Conservation (phyloP, 2,888 invertebrate species). For the Stictocephala bisonia region DNA sequence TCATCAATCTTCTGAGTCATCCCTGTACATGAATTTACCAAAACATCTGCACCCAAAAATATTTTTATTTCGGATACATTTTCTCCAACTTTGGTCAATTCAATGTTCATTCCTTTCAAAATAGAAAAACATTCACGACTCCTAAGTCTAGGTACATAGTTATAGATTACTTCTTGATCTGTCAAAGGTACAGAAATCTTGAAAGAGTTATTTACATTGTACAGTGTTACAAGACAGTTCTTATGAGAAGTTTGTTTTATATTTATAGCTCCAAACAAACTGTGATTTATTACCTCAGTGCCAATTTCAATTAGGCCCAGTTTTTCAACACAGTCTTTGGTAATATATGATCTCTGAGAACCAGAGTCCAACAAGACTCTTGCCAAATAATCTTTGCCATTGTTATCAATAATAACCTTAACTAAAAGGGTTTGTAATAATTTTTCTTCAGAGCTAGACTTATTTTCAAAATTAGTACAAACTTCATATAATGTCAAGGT, state of each 20-base stretch:
- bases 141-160: not conserved
- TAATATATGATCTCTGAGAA: not conserved
- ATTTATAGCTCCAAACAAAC: slow-evolving; percentile 16
- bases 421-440: slow-evolving; percentile 1
- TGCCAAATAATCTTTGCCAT: not conserved
- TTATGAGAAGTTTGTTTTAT: not conserved
- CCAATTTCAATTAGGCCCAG: not conserved
- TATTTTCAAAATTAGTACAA: not conserved
- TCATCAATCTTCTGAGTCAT: not conserved
- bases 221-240: not conserved
- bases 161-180: slow-evolving; percentile 2
- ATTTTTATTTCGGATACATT: not conserved
- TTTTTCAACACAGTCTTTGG: not conserved
- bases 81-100: not conserved
- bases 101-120: slow-evolving; percentile 2
- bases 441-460: not conserved
- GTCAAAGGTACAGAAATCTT: too few relatives aligned
- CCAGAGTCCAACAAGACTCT: slow-evolving; percentile 5
- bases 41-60: not conserved
- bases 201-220: slow-evolving; percentile 12
- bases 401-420: not conserved
- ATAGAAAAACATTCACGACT: not conserved
- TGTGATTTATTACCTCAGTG: not conserved
- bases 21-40: not conserved
- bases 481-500: slow-evolving; percentile 47